Percentiles rank a stretch among this genome's conserved stretches.
phyloP scores from a whole-genome alignment of 2,797 vertebrate species.

The Melanotaenia parkinsoni region DNA sequence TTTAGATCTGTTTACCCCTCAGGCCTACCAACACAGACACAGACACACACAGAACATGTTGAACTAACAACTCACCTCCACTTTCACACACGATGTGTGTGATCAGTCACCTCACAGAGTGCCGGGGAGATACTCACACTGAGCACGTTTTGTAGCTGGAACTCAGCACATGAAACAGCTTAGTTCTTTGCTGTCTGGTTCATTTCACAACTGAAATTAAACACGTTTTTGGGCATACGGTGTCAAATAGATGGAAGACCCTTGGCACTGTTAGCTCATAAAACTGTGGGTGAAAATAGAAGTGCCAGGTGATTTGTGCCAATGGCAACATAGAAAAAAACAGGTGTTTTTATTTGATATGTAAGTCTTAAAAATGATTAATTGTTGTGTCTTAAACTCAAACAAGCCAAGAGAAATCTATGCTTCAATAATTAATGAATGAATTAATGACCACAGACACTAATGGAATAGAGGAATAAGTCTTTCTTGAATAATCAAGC shows the following conservation, averaged over 20 bases:
- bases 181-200: constrained; percentile 29
- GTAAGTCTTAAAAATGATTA: not conserved
- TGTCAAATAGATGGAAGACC: constrained; percentile 23
- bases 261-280: constrained; percentile 27
- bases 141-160: constrained; percentile 41
- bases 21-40: constrained; percentile 18
- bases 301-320: not conserved
- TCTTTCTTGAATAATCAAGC: too few species aligned
- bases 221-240: constrained; percentile 10
- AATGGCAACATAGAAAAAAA: constrained; percentile 4
- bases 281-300: constrained; percentile 5
- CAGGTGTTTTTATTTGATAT: not conserved
- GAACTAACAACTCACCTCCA: constrained; percentile 4
- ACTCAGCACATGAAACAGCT: constrained; percentile 61
- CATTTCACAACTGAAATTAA: constrained; percentile 35
- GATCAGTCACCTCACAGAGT: constrained; percentile 31
- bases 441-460: not conserved
- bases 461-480: not conserved
- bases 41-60: constrained; percentile 5
- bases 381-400: not conserved
- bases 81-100: constrained; percentile 15
- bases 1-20: constrained; percentile 33
- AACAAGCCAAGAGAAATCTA: not conserved
- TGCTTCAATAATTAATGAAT: not conserved
- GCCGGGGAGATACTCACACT: constrained; percentile 25